Conservation (phyloP, 2,888 invertebrate species). For the Athetis lepigone region DNA sequence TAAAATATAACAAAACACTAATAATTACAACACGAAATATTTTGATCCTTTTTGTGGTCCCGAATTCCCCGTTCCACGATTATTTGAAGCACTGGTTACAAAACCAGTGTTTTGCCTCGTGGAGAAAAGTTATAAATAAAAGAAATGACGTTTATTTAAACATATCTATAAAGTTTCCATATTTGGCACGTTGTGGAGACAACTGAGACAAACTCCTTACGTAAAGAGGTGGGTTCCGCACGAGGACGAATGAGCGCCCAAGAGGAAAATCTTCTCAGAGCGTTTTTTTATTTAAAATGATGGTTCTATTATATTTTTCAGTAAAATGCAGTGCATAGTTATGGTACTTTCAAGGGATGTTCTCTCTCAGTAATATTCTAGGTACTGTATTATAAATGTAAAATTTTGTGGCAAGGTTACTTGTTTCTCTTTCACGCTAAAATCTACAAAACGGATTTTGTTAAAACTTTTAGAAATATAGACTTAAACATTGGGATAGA, state of each 20-base stretch:
- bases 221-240: not conserved
- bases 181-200: slow-evolving; percentile 28
- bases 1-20: not conserved
- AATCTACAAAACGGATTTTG: too few species aligned
- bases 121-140: slow-evolving; percentile 24
- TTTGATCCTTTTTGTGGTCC: not conserved
- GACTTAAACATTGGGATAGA: too few species aligned
- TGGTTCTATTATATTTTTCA: not conserved
- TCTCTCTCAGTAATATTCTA: not conserved
- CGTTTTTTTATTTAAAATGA: not conserved
- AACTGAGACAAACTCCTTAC: not conserved
- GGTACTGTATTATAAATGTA: too few species aligned
- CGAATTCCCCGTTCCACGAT: not conserved
- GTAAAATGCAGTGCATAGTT: too few species aligned
- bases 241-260: not conserved
- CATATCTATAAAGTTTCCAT: not conserved
- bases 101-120: slow-evolving; percentile 15
- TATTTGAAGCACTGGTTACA: too few species aligned
- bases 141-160: slow-evolving; percentile 8
- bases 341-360: not conserved
- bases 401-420: too few species aligned
- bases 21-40: too few species aligned
- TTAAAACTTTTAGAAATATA: too few species aligned
- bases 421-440: too few species aligned
- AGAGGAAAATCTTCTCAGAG: not conserved